Evolutionary conservation across 2,797 vertebrate species (phyloP).

Genomic region (Crypturellus tataupa): DNA sequence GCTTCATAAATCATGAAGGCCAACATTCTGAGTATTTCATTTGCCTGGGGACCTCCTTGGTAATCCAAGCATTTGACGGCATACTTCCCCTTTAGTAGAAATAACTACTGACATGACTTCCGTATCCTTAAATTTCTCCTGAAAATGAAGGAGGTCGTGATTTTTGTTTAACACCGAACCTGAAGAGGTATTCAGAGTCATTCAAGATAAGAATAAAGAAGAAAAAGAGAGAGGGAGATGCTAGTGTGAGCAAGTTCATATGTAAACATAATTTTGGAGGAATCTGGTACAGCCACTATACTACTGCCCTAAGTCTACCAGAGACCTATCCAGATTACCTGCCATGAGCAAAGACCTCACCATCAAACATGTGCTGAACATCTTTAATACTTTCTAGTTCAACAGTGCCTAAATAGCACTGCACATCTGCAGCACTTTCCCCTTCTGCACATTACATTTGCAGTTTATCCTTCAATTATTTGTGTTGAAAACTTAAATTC

Average conservation of each 20-base stretch:
- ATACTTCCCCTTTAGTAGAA: not conserved
- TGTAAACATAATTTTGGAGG: not conserved
- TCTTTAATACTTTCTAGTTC: not conserved
- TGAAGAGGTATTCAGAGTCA: not conserved
- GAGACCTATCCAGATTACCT: not conserved
- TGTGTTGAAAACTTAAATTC: not conserved
- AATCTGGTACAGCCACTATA: not conserved
- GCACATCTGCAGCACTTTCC: not conserved
- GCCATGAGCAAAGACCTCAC: not conserved
- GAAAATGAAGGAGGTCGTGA: not conserved
- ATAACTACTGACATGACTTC: not conserved
- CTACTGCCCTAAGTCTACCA: not conserved
- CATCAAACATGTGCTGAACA: not conserved
- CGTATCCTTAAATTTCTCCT: not conserved
- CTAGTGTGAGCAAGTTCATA: not conserved
- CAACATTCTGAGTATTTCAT: not conserved
- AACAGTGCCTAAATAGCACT: not conserved
- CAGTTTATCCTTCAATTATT: not conserved
- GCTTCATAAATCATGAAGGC: not conserved
- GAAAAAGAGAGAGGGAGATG: not conserved
- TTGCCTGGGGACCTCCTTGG: not conserved
- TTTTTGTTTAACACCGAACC: not conserved
- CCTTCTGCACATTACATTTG: not conserved
- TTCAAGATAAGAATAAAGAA: not conserved
- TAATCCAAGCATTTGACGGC: not conserved